Evolutionary conservation across 2,888 invertebrate genomes (phyloP).

Genomic region (Phaedon cochleariae): DNA sequence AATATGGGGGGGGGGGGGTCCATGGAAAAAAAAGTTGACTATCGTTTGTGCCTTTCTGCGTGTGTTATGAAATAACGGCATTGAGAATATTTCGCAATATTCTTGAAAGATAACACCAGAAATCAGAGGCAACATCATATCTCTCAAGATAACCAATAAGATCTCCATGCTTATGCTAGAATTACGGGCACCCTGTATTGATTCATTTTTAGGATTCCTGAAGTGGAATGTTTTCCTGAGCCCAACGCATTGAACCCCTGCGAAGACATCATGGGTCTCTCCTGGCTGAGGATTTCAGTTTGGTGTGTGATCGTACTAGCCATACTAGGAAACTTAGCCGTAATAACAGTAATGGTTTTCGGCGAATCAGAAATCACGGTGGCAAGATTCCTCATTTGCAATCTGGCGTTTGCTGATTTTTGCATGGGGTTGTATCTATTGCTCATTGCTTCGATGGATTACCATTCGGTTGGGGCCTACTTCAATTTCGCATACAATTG

Average conservation of each 20-base stretch:
- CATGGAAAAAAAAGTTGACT: too few species aligned
- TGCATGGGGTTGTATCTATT: slow-evolving; percentile 87
- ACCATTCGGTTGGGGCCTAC: slow-evolving; percentile 84
- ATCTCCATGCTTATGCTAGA: too few species aligned
- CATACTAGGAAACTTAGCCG: slow-evolving; percentile 83
- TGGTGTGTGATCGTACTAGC: slow-evolving; percentile 88
- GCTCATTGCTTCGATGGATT: slow-evolving; percentile 84
- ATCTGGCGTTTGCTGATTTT: slow-evolving; percentile 88
- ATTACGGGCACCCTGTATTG: too few species aligned
- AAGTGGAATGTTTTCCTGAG: slow-evolving; percentile 74
- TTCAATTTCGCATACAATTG: slow-evolving; percentile 91
- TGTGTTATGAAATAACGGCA: too few species aligned
- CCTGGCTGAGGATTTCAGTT: slow-evolving; percentile 80
- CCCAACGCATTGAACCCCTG: slow-evolving; percentile 88
- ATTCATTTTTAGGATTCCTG: slow-evolving; percentile 58
- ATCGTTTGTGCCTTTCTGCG: too few species aligned
- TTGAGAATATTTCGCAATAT: too few species aligned
- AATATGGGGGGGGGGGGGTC: too few species aligned
- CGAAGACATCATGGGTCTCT: slow-evolving; percentile 88
- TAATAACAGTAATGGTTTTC: slow-evolving; percentile 78
- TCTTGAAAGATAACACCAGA: too few species aligned
- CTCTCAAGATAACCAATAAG: too few species aligned
- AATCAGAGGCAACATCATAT: too few species aligned
- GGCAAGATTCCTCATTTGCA: slow-evolving; percentile 79
- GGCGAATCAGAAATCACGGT: slow-evolving; percentile 65